A percentile compares a stretch with the other conserved stretches of the same genome.
Conservation (phyloP, 2,113 vertebrate genomes). For the Rhineura floridana region DNA sequence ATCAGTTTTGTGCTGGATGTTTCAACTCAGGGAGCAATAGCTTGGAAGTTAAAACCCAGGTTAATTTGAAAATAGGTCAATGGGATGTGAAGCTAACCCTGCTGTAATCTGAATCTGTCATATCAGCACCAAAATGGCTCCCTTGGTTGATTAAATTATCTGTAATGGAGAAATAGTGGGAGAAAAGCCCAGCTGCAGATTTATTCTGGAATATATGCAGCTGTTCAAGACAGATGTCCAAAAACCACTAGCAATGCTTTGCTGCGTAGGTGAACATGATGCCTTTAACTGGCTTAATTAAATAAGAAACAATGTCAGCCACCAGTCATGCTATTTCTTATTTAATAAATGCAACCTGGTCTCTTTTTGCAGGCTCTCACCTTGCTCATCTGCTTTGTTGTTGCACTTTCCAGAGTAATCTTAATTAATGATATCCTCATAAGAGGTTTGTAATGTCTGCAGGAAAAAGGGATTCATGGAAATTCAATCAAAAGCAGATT, state of each 20-base stretch:
- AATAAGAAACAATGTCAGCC: not conserved
- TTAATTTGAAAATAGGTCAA: constrained; percentile 62
- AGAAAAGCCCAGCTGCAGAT: constrained; percentile 44
- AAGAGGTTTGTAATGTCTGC: not conserved
- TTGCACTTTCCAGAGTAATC: constrained; percentile 4
- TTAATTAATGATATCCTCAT: constrained; percentile 6
- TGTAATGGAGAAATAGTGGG: constrained; percentile 45
- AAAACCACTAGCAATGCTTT: constrained; percentile 3
- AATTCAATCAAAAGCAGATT: not conserved
- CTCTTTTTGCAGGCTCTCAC: not conserved
- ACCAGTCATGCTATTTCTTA: not conserved
- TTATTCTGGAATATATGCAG: constrained; percentile 59
- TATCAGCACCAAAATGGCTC: rapidly evolving
- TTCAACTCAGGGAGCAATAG: constrained; percentile 7
- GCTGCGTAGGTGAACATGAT: constrained; percentile 4
- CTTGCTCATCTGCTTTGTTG: rapidly evolving
- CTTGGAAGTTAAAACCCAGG: rapidly evolving
- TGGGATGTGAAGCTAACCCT: constrained; percentile 37
- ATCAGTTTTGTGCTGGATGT: constrained; percentile 11
- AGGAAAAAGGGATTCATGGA: not conserved
- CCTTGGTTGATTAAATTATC: constrained; percentile 48
- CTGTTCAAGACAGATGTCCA: constrained; percentile 68
- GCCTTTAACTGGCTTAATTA: constrained; percentile 7
- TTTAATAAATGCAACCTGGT: not conserved
- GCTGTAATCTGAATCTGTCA: constrained; percentile 47